Conservation (phyloP, 2,797 vertebrate genomes). For the Argentina silus region DNA sequence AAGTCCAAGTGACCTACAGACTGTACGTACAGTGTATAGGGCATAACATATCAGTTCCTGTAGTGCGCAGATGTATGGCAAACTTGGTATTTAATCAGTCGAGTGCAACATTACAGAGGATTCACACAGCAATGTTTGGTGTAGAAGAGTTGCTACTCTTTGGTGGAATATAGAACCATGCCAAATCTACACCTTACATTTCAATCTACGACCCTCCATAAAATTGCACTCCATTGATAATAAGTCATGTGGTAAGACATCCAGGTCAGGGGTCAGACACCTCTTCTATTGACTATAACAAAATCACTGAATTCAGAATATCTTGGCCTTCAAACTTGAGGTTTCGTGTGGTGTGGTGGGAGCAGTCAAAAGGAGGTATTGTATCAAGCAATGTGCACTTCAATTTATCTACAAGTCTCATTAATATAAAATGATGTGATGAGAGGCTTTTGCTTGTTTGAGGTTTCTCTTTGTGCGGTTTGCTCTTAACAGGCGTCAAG, state of each 20-base stretch:
- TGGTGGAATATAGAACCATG: slow-evolving; percentile 43
- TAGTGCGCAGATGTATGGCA: slow-evolving; percentile 17
- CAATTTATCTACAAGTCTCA: slow-evolving; percentile 18
- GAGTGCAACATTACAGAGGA: slow-evolving; percentile 4
- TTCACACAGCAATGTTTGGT: slow-evolving; percentile 59
- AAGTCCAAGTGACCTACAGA: slow-evolving; percentile 23
- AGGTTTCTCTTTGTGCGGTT: slow-evolving; percentile 42
- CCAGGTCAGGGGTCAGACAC: not conserved
- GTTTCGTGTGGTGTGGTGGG: slow-evolving; percentile 32
- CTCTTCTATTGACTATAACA: not conserved
- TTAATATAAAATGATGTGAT: slow-evolving; percentile 20
- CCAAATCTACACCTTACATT: slow-evolving; percentile 60
- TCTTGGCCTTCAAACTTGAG: slow-evolving; percentile 49
- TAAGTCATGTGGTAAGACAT: not conserved
- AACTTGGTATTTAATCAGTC: slow-evolving; percentile 28
- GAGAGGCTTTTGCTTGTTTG: slow-evolving; percentile 16
- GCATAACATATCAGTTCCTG: slow-evolving; percentile 21
- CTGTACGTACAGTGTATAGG: slow-evolving; percentile 15
- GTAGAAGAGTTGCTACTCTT: slow-evolving; percentile 31
- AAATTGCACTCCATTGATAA: not conserved
- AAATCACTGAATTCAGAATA: slow-evolving; percentile 24
- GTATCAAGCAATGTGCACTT: slow-evolving; percentile 31
- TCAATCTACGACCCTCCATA: slow-evolving; percentile 38
- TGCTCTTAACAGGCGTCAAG: not conserved
- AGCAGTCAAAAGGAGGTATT: slow-evolving; percentile 34